Evolutionary conservation across 2,797 vertebrate species (phyloP), one percentile per base, ranked within the genome.

Genomic region (Enteromius fasciolatus): DNA sequence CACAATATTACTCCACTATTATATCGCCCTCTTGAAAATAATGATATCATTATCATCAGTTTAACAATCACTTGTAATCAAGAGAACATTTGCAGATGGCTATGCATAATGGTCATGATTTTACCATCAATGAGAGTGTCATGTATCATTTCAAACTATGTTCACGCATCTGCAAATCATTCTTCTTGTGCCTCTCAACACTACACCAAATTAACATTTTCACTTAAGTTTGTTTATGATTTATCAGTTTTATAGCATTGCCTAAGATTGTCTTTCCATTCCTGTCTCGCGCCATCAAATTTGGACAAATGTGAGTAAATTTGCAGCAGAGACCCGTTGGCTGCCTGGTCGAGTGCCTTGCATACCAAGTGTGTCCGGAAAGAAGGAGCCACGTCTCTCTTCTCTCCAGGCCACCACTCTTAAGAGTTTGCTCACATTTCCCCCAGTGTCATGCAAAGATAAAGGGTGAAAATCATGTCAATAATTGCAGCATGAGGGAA

Each of bases 331-430:
- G 84, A 85, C 90, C 89, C 82, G 89, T 89, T 83, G 91, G 86
- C 89, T 91, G 82, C 82, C 23, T 15, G 75, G 76, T 50, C n/a
- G 86, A 87, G 86, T 46, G 67, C 87, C 82, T 75, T 89, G 92
- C 92, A 94, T 95, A 93, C 92, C 90, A 94, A 95, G 93, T 41
- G 90, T 86, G 90, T 93, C 92, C 92, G 90, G 85, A 89, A 84
- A 88, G 44, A 44, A 46, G 9, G 14, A 20, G 52, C 79, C 6
- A n/a, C 20, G 68, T 75, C 68, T 68, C 82, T 69, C 36, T 54
- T 84, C 81, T 83, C 81, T 67, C 86, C 87, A 88, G 85, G 72
- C 81, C 86, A 84, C 85, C 54, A 67, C 88, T 89, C 87, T 92
- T 92, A 90, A 91, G 87, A 92, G 89, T 93, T 91, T 88, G 64